These are phyloP conservation scores for Dunckerocampus dactyliophorus DNA, from an alignment of 2,113 vertebrate species.

Conservation along the genomic window DNA sequence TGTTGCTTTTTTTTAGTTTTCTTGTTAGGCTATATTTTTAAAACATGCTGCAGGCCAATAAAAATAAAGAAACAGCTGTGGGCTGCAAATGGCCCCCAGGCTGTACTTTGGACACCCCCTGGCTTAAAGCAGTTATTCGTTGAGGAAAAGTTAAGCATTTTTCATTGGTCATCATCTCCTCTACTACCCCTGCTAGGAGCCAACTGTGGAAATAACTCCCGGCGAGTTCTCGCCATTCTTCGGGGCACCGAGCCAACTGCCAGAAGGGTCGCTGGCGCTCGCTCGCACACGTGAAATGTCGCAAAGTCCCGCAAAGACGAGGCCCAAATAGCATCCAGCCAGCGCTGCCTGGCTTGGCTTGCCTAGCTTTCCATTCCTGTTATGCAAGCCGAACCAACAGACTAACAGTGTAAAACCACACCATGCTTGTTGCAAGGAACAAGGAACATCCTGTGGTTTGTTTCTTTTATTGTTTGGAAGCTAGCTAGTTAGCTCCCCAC, in stretches of 20 bases:
- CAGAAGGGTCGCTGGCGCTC: conserved; percentile 36
- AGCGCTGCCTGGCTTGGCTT: conserved; percentile 10
- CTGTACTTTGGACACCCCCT: too few species aligned
- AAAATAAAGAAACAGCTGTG: too few species aligned
- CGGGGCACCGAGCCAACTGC: conserved; percentile 6
- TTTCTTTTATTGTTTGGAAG: not conserved
- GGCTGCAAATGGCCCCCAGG: too few species aligned
- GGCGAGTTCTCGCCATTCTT: conserved; percentile 10
- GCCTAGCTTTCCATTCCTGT: conserved; percentile 54
- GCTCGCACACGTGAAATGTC: conserved; percentile 59
- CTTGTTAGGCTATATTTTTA: too few species aligned
- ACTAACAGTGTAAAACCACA: not conserved
- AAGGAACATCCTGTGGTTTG: not conserved
- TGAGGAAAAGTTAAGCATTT: too few species aligned
- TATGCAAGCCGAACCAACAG: conserved; percentile 64
- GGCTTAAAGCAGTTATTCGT: too few species aligned
- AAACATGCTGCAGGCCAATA: too few species aligned
- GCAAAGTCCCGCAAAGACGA: conserved; percentile 55
- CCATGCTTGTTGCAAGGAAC: not conserved
- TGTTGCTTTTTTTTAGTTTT: too few species aligned
- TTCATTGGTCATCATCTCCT: too few species aligned
- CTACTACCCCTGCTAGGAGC: too few species aligned
- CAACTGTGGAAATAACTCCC: conserved; percentile 5
- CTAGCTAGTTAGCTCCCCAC: too few species aligned
- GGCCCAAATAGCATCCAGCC: conserved; percentile 51